These are phyloP conservation scores for Heliconius himera DNA, from an alignment of 1,140 invertebrate genomes.

Conservation along the genomic window DNA sequence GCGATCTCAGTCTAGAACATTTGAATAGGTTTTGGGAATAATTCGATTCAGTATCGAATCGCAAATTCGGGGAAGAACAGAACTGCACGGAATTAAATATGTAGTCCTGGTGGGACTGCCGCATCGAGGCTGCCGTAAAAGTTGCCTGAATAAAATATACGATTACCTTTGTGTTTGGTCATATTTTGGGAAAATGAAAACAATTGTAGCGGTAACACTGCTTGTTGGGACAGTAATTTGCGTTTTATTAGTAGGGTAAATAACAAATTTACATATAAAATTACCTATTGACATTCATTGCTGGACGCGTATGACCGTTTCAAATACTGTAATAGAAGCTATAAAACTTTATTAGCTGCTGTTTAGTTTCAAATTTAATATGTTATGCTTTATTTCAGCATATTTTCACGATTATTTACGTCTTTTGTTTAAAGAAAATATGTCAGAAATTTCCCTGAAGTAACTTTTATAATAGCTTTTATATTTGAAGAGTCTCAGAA, in stretches of 20 bases:
- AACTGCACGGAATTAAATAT: neutral
- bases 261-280: constrained; percentile 5
- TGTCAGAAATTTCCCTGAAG: neutral
- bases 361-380: neutral
- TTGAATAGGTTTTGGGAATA: neutral
- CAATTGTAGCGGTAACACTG: neutral
- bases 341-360: neutral
- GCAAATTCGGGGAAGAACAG: constrained; percentile 1
- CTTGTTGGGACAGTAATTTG: neutral
- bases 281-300: neutral
- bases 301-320: neutral
- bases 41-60: neutral
- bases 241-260: neutral
- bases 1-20: neutral
- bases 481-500: neutral
- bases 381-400: neutral
- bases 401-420: neutral
- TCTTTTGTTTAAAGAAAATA: neutral
- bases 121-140: neutral
- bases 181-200: constrained; percentile 5
- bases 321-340: neutral
- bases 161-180: neutral
- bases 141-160: constrained; percentile 7
- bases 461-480: neutral
- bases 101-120: neutral